Evolutionary conservation across 2,113 vertebrate genomes (phyloP), one percentile per base, ranked within the genome.

Genomic region (Kryptolebias marmoratus): DNA sequence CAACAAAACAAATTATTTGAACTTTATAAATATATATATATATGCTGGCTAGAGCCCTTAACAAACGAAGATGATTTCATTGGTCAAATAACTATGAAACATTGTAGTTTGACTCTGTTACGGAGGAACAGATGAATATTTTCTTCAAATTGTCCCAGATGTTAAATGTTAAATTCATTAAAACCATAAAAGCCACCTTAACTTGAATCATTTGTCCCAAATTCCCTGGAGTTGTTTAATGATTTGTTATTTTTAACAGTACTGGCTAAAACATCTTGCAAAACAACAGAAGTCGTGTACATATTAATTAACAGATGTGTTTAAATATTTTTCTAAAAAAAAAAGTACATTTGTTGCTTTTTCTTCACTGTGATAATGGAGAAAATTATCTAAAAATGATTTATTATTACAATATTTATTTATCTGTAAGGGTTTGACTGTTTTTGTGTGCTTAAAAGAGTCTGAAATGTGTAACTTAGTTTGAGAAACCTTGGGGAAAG

Each of bases 401-500:
- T 5, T 55, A 30, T 30, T 55, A 55, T n/a, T n/a, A 18, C 49
- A 52, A 16, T 4, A n/a, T 68, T 67, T n/a, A 44, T 39, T 67
- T n/a, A 44, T 39, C 52, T 58, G 52, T 18, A 3, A 14, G n/a
- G 18, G 13, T 36, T 45, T 53, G 1, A 44, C 32, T 22, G 3
- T 0, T 13, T 14, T 47, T 2, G 1, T 58, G 8, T 11, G 8
- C 10, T 16, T 6, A 50, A 15, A 45, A 68, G 2, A 31, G 47
- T 2, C 18, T 14, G 30, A 28, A 62, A 12, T n/a, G 14, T 62
- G 64, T 15, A 11, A 11, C 44, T 64, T 65, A 28, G 54, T 50
- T 60, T 27, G 62, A 64, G 45, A 75, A 75, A 60, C 7, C n/a
- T 62, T 44, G 31, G 18, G 22, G 52, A 69, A 62, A 71, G 48